Evolutionary conservation across 2,113 vertebrate genomes (phyloP).

Genomic region (Cyphomyrus discorhynchus): DNA sequence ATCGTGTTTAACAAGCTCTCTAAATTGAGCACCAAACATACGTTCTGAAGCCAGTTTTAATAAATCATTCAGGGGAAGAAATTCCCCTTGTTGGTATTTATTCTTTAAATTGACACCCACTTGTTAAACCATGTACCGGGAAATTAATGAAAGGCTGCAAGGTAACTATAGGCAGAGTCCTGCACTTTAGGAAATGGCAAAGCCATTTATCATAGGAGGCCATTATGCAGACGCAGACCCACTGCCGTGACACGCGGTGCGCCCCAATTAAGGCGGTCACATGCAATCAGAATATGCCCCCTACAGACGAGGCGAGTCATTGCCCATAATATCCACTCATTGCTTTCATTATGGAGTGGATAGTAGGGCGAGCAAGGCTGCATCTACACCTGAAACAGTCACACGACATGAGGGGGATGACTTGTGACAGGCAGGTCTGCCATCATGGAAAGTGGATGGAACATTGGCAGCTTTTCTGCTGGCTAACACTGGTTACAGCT

Average conservation of each 20-base stretch:
- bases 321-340: background rate
- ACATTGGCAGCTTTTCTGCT: background rate
- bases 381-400: background rate
- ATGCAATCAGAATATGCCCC: background rate
- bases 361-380: background rate
- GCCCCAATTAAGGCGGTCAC: background rate
- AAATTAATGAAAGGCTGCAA: background rate
- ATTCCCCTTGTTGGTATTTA: background rate
- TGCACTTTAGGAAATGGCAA: background rate
- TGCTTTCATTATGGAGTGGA: background rate
- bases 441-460: too few relatives aligned
- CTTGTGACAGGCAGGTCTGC: background rate
- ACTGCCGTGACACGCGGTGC: background rate
- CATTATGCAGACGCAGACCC: background rate
- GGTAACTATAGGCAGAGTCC: background rate
- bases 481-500: background rate
- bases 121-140: background rate
- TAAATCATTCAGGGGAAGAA: background rate
- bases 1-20: background rate
- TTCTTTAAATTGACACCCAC: background rate
- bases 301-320: background rate
- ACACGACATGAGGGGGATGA: background rate
- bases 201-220: background rate
- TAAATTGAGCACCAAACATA: background rate
- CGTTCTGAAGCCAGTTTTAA: background rate